Evolutionary conservation across 2,113 vertebrate species (phyloP), one percentile per base, ranked within the genome.

Genomic region (Potamarius usumacintae): DNA sequence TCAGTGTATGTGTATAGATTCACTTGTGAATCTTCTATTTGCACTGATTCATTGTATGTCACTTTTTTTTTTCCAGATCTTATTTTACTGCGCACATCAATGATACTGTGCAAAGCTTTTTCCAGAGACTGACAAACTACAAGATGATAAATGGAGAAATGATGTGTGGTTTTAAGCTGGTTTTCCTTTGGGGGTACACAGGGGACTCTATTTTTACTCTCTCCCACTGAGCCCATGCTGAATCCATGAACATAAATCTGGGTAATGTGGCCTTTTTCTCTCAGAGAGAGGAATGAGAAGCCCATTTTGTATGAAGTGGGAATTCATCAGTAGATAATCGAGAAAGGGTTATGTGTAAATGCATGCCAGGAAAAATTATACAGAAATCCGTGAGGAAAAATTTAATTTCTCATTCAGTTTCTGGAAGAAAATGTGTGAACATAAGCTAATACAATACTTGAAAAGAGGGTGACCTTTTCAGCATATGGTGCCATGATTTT

Each of bases 221-320:
- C 53, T 77, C 57, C 74, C 30, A 63, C 57, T 52, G 87, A 88
- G 76, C 81, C 65, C 85, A 69, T 48, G 52, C 65, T 67, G 77
- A 48, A 87, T 76, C 74, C 72, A 65, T 86, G 60, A 83, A 50
- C 25, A 88, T 55, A n/a, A 67, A 88, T 84, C 27, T 84, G 57
- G 48, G 82, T 84, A 88, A 88, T 65, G 82, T 71, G 20, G 14
- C 55, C 22, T 79, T 22, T 87, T 74, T 85, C 53, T 82, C 57
- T 62, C 69, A 69, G 53, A 20, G 5, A 42, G 67, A 25, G 27
- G 76, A 88, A 86, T 65, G 74, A 80, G 76, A n/a, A 65, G 10
- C 11, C 42, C 11, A 17, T 65, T 50, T 48, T 63, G 30, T 10
- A 48, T 0, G 22, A n/a, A n/a, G 1, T 20, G n/a, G 6, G 0